Evolutionary conservation across 2,888 invertebrate genomes (phyloP).

Genomic region (Drosophila colorata): DNA sequence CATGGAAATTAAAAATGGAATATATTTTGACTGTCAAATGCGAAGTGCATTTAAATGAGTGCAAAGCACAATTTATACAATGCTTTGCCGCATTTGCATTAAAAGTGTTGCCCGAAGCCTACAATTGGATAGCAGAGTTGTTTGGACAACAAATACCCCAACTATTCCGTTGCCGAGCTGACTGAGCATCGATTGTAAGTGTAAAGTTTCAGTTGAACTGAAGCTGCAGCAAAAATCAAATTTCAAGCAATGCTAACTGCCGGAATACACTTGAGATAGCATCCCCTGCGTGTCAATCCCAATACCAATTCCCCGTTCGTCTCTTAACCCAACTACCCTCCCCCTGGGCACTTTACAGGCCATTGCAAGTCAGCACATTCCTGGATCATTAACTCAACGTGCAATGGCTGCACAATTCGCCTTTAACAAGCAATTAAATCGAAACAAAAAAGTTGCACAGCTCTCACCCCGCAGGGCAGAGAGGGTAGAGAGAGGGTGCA

Average conservation of each 20-base stretch:
- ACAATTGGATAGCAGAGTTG: background rate
- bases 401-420: slow-evolving; percentile 75
- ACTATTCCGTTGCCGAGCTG: background rate
- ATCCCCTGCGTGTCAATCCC: background rate
- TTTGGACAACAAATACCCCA: background rate
- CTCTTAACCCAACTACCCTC: background rate
- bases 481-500: background rate
- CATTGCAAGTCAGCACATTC: slow-evolving; percentile 76
- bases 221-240: slow-evolving; percentile 45
- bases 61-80: slow-evolving; percentile 28
- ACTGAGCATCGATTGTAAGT: slow-evolving; percentile 16
- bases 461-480: slow-evolving; percentile 30
- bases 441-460: slow-evolving; percentile 66
- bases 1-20: too few relatives aligned
- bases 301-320: background rate
- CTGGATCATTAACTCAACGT: slow-evolving; percentile 76
- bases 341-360: slow-evolving; percentile 38
- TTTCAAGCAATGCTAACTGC: slow-evolving; percentile 24
- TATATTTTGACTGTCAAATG: background rate
- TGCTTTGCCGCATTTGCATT: slow-evolving; percentile 15
- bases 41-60: slow-evolving; percentile 30
- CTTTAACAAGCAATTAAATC: slow-evolving; percentile 82
- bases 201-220: slow-evolving; percentile 21
- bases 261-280: slow-evolving; percentile 12
- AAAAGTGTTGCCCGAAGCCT: slow-evolving; percentile 26